Evolutionary conservation across 2,888 invertebrate species (phyloP), one percentile per base, ranked within the genome.

Genomic region (Callyntrura sp.): DNA sequence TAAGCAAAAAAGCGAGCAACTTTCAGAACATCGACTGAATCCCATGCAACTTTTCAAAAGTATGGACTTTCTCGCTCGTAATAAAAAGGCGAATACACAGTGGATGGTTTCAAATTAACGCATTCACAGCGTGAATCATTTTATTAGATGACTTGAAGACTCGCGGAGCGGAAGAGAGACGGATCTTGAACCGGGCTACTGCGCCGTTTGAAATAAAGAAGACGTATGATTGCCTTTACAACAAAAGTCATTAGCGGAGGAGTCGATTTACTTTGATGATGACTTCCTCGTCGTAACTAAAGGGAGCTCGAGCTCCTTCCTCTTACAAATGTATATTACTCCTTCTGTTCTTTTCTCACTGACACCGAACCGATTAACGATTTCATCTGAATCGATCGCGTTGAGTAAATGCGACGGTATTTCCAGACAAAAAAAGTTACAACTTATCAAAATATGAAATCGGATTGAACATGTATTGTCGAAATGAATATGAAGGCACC

Each of bases 31-130:
- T 57, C 8, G 17, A 57, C 48, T n/a, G 35, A 70, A 28, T 25
- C 35, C 35, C 35, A 28, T 11, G n/a, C 9, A 8, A 11, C 23
- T 14, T 23, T 73, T 43, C 4, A 9, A 8, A 8, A 43, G n/a
- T 17, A 48, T 11, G 35, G 6, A 35, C 35, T 35, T 6, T 35
- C 35, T 35, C 6, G 51, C 51, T 79, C 3, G 14, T 55, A 20
- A 17, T 35, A n/a, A n/a, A n/a, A 81, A 60, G 45, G 12, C 20
- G 60, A 45, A 6, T 65, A 17, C 51, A 73, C 51, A 70, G 23
- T 23, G 51, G 81, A 87, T 68, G 35, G 20, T 87, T 87, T 87
- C 55, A 87, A 87, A 81, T 87, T 82, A 86, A 86, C 79, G 70
- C 23, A 28, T 57, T 55, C 87, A 23, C 65, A 86, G 79, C 70